Evolutionary conservation across 2,797 vertebrate species (phyloP).

Genomic region (Chelonia mydas): DNA sequence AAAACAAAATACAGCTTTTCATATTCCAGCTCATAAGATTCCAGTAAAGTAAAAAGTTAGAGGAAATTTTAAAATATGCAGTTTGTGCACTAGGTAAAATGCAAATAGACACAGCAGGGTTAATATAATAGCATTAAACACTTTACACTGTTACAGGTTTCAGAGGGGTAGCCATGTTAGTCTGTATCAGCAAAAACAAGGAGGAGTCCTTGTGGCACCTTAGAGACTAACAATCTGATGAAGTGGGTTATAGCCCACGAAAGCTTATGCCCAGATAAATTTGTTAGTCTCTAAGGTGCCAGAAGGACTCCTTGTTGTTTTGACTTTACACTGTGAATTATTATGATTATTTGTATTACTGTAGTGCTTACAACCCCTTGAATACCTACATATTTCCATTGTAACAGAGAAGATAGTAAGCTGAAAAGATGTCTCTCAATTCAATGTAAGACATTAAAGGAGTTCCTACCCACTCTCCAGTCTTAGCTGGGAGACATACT

Average conservation of each 20-base stretch:
- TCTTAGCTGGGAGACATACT: not conserved
- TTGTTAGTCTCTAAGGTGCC: no score
- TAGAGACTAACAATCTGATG: no score
- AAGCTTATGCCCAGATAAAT: no score
- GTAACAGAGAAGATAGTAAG: not conserved
- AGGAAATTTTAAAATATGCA: conserved; percentile 7
- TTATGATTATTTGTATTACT: not conserved
- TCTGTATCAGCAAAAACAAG: no score
- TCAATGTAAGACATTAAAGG: not conserved
- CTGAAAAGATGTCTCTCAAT: not conserved
- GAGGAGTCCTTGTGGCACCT: no score
- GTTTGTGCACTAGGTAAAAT: not conserved
- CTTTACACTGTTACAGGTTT: conserved; percentile 9
- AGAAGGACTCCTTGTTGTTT: no score
- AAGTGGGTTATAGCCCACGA: no score
- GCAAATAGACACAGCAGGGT: not conserved
- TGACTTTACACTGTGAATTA: not conserved
- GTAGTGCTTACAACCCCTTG: not conserved
- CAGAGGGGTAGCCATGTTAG: no score
- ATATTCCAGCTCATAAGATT: not conserved
- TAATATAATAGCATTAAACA: conserved; percentile 24
- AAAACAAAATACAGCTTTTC: not conserved
- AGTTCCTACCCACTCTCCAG: not conserved
- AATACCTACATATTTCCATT: not conserved
- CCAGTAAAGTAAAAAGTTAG: conserved; percentile 7